Evolutionary conservation across 2,113 vertebrate species (phyloP).

Genomic region (Plotosus lineatus): DNA sequence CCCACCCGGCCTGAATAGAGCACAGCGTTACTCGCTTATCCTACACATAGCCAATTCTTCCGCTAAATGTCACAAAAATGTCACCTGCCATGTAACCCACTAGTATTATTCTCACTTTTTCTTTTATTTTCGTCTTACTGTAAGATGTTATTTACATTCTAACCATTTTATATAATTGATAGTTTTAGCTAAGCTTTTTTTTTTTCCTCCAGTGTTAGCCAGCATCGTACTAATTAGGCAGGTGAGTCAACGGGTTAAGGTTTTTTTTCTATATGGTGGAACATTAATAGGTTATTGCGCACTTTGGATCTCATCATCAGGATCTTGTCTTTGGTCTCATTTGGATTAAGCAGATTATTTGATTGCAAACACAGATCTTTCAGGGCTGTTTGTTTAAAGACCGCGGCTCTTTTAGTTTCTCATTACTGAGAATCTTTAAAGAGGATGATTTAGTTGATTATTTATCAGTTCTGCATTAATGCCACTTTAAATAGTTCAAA

Average conservation of each 20-base stretch:
- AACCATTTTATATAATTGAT: neutral
- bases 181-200: neutral
- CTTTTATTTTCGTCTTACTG: slow-evolving; percentile 58
- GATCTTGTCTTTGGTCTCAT: slow-evolving; percentile 7
- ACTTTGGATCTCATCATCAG: neutral
- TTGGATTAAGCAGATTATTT: slow-evolving; percentile 25
- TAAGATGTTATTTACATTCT: neutral
- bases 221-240: neutral
- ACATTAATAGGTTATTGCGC: neutral
- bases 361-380: slow-evolving; percentile 28
- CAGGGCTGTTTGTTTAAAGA: slow-evolving; percentile 46
- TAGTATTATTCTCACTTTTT: slow-evolving; percentile 53
- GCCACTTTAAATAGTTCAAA: slow-evolving; percentile 85
- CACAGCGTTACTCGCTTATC: slow-evolving; percentile 65
- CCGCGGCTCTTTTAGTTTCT: slow-evolving; percentile 56
- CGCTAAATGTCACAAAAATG: slow-evolving; percentile 81
- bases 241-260: neutral
- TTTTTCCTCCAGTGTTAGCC: neutral
- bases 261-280: neutral
- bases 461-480: slow-evolving; percentile 80
- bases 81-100: slow-evolving; percentile 63
- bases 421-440: slow-evolving; percentile 59
- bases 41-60: slow-evolving; percentile 63
- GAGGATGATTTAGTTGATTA: slow-evolving; percentile 77
- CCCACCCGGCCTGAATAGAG: slow-evolving; percentile 68